A percentile compares a stretch with the other conserved stretches of the same genome.
These are phyloP conservation scores for Hermetia illucens DNA, from an alignment of 1,140 invertebrate species.

Conservation along the genomic window DNA sequence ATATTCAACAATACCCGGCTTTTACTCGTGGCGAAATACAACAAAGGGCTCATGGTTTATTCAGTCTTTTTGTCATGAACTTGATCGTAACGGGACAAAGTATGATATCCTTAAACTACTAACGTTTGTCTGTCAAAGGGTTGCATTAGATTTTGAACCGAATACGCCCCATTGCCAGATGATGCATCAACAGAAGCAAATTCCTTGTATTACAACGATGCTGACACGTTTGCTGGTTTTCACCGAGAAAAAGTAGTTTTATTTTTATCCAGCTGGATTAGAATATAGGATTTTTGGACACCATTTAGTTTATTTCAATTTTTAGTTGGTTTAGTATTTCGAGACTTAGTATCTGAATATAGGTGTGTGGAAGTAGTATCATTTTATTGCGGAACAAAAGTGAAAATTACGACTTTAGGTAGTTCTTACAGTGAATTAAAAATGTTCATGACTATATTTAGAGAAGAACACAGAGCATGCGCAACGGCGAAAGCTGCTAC, in stretches of 20 bases:
- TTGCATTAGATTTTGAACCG: conserved; percentile 84
- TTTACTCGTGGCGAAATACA: conserved; percentile 91
- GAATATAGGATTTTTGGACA: too few relatives aligned
- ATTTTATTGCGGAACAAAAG: too few relatives aligned
- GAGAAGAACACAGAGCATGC: too few relatives aligned
- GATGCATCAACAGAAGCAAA: conserved; percentile 91
- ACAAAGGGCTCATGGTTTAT: conserved; percentile 91
- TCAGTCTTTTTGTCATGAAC: conserved; percentile 72
- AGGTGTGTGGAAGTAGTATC: too few relatives aligned
- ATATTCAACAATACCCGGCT: conserved; percentile 87
- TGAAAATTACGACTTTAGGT: too few relatives aligned
- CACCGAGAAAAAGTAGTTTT: conserved; percentile 30
- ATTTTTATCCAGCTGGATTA: too few relatives aligned
- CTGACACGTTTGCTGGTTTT: conserved; percentile 70
- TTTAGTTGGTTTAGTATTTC: too few relatives aligned
- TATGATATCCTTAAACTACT: conserved; percentile 74
- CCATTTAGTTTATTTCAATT: too few relatives aligned
- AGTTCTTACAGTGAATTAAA: too few relatives aligned
- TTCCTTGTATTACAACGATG: conserved; percentile 87
- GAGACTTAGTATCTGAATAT: too few relatives aligned
- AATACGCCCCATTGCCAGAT: conserved; percentile 62
- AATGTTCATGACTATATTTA: too few relatives aligned
- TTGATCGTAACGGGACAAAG: conserved; percentile 54
- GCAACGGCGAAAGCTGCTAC: too few relatives aligned
- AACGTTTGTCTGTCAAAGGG: conserved; percentile 75